phyloP scores from a whole-genome alignment of 2,797 vertebrate genomes.

The Garrulus glandarius region DNA sequence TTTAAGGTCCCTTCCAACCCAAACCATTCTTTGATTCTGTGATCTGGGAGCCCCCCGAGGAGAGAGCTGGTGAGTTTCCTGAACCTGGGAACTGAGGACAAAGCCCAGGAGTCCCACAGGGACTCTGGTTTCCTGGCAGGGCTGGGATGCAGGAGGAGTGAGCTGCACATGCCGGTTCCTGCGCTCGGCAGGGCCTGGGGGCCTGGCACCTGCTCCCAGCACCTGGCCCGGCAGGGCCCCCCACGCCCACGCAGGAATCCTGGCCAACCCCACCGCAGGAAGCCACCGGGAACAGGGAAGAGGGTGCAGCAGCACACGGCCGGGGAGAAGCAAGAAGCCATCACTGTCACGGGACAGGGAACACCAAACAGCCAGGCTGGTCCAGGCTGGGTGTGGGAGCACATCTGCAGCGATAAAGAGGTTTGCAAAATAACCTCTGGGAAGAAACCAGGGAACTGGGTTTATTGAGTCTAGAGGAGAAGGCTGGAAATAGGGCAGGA shows the following conservation, averaged over 20 bases:
- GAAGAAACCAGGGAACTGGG: not conserved
- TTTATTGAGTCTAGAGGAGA: slow-evolving; percentile 7
- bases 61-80: not conserved
- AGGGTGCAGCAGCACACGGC: accelerated
- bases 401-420: not conserved
- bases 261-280: accelerated
- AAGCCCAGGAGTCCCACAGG: not conserved
- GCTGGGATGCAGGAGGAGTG: not conserved
- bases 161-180: not conserved
- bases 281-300: not conserved
- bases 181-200: not conserved
- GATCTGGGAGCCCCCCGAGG: not conserved
- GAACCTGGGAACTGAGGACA: not conserved
- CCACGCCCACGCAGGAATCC: not conserved
- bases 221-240: not conserved
- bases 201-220: not conserved
- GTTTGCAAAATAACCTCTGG: not conserved
- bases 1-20: not conserved
- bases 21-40: not conserved
- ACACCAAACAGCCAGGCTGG: not conserved
- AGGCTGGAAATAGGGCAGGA: not conserved
- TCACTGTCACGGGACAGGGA: not conserved
- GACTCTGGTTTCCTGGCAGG: not conserved
- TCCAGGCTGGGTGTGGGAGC: not conserved
- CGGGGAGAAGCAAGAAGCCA: not conserved